phyloP scores from a whole-genome alignment of 2,797 vertebrate species.

The Danio tinwini region DNA sequence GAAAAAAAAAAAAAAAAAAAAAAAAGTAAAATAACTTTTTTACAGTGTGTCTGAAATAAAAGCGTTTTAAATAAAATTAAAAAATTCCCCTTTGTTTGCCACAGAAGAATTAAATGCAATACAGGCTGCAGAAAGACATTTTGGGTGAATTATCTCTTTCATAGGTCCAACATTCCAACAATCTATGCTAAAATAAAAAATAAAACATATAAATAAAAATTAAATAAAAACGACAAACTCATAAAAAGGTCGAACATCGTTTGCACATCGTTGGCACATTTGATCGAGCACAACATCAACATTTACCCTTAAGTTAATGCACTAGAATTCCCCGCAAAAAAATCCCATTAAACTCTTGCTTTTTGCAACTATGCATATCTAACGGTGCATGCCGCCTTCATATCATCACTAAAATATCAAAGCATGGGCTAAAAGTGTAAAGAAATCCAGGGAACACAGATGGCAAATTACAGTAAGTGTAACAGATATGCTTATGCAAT shows the following conservation, averaged over 20 bases:
- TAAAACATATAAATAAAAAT: not conserved
- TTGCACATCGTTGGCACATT: conserved; percentile 41
- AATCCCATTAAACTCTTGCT: not conserved
- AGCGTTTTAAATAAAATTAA: not conserved
- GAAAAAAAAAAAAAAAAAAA: too few relatives aligned
- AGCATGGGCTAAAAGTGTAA: conserved; percentile 7
- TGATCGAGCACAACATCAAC: conserved; percentile 18
- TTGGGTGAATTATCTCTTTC: conserved; percentile 16
- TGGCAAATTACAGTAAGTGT: not conserved
- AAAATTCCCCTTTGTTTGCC: not conserved
- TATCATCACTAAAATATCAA: conserved; percentile 29
- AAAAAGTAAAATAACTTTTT: too few relatives aligned
- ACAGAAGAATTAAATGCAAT: not conserved
- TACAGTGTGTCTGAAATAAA: not conserved
- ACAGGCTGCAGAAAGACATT: not conserved
- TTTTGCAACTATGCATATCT: not conserved
- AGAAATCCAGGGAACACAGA: conserved; percentile 34
- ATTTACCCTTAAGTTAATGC: not conserved
- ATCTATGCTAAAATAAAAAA: conserved; percentile 5
- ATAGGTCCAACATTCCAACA: not conserved
- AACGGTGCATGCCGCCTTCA: not conserved
- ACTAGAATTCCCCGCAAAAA: not conserved
- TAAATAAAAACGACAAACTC: not conserved
- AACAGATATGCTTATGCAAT: conserved; percentile 45
- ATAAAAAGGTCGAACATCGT: not conserved